Evolutionary conservation across 1,140 invertebrate species (phyloP).

Genomic region (Papilio helenus): DNA sequence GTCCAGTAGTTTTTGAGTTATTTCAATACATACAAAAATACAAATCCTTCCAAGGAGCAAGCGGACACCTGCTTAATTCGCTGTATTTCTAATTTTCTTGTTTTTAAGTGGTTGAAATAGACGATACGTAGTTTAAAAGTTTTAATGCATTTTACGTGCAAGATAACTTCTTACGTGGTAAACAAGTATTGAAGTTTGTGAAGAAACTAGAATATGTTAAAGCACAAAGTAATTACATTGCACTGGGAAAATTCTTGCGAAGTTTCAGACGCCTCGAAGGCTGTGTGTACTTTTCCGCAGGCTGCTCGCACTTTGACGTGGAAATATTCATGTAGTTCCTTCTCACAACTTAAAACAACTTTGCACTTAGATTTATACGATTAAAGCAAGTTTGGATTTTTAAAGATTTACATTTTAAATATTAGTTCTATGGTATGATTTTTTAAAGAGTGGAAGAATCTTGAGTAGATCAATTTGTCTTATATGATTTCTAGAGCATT

Average conservation of each 20-base stretch:
- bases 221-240: conserved; percentile 34
- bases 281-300: conserved; percentile 35
- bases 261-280: background rate
- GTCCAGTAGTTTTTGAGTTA: too few species aligned
- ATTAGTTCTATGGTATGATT: too few species aligned
- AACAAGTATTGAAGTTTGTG: conserved; percentile 9
- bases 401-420: background rate
- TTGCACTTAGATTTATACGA: conserved; percentile 31
- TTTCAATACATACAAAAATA: too few species aligned
- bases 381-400: conserved; percentile 22
- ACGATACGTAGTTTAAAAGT: background rate
- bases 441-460: too few species aligned
- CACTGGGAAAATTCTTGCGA: conserved; percentile 21
- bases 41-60: too few species aligned
- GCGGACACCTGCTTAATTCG: too few species aligned
- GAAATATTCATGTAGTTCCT: conserved; percentile 38
- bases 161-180: conserved; percentile 21
- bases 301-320: conserved; percentile 35
- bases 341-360: background rate
- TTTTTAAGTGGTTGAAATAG: too few species aligned
- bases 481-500: too few species aligned
- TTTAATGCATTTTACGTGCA: conserved; percentile 24
- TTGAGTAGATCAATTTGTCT: too few species aligned
- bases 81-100: too few species aligned
- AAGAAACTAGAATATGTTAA: conserved; percentile 30